Evolutionary conservation across 2,113 vertebrate genomes (phyloP).

Genomic region (Pseudopipra pipra): DNA sequence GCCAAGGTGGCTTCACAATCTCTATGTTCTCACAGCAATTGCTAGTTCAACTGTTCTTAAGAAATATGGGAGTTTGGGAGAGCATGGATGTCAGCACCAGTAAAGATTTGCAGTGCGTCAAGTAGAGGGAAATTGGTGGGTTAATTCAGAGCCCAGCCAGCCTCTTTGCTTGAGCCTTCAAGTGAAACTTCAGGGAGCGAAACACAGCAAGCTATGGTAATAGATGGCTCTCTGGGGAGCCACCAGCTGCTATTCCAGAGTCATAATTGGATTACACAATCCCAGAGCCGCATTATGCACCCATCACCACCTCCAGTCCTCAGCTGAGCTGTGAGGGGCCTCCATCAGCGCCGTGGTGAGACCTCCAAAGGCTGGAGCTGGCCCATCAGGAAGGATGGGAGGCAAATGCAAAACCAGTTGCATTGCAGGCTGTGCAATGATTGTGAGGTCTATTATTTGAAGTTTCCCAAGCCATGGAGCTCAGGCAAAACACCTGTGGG

Average conservation of each 20-base stretch:
- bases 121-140: background rate
- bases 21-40: background rate
- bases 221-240: background rate
- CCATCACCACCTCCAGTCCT: background rate
- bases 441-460: background rate
- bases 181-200: background rate
- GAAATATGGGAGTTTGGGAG: background rate
- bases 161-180: background rate
- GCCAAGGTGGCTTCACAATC: background rate
- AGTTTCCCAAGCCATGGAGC: background rate
- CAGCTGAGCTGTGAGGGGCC: rapidly evolving
- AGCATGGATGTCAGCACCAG: background rate
- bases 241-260: background rate
- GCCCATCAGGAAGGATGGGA: background rate
- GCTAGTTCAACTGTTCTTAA: constrained; percentile 9
- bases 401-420: background rate
- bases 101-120: background rate
- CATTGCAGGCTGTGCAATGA: background rate
- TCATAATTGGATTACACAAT: background rate
- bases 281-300: background rate
- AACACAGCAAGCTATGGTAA: background rate
- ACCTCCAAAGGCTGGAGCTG: background rate
- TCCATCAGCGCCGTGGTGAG: background rate
- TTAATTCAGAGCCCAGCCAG: background rate
- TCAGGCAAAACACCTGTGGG: background rate